Base-by-base conservation (phyloP, 2,888 invertebrate species). In the Neoascia interrupta region DNA sequence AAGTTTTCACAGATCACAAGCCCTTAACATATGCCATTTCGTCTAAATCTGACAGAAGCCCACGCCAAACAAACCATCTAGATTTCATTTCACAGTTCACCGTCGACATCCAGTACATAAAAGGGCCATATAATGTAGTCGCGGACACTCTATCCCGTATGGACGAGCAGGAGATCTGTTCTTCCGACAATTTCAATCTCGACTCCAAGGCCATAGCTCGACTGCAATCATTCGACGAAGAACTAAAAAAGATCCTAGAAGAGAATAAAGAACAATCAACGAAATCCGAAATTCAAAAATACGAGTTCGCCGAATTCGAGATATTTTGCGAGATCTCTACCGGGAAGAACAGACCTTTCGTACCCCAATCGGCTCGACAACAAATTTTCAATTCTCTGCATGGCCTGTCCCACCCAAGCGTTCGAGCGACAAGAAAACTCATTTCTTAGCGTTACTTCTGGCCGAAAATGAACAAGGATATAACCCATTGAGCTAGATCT, bases 1-100 rank as follows among this genome's bases (percentile, higher is more conserved):
- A 58, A 0, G 82, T 88, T 0, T 83, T 73, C 13, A 88, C 86
- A 0, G 87, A 87, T 81, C 81, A 82, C 34, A 66, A 72, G 8
- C 75, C 81, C 5, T 39, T 81, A 1, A 51, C 45, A 0, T 81
- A 68, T 26, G 81, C n/a, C n/a, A n/a, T n/a, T n/a, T n/a, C n/a
- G n/a, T n/a, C n/a, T n/a, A n/a, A n/a, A n/a, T n/a, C n/a, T n/a
- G n/a, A n/a, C n/a, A n/a, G n/a, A n/a, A n/a, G n/a, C n/a, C n/a
- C n/a, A n/a, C n/a, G n/a, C n/a, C n/a, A n/a, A n/a, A n/a, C n/a
- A n/a, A n/a, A n/a, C n/a, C n/a, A n/a, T n/a, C n/a, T n/a, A n/a
- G n/a, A n/a, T n/a, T n/a, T n/a, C n/a, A n/a, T n/a, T n/a, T n/a
- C n/a, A n/a, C n/a, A n/a, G n/a, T n/a, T n/a, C n/a, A n/a, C n/a